Evolutionary conservation across 2,797 vertebrate genomes (phyloP), one percentile per base, ranked within the genome.

Genomic region (Manis javanica): DNA sequence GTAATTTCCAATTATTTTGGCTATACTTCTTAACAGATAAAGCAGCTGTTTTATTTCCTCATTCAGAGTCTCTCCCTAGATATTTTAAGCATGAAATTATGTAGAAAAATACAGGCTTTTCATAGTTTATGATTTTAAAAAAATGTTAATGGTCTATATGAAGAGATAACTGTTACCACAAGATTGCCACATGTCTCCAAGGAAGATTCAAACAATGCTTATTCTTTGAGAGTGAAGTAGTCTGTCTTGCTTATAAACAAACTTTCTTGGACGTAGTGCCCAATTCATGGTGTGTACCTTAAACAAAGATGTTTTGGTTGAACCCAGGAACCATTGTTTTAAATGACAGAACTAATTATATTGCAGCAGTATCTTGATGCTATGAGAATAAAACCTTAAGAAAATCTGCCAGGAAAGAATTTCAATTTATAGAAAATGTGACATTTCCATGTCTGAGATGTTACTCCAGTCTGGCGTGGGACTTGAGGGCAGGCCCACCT

Each of bases 381-480:
- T 94, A 2, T 82, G 42, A 94, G 61, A 77, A 84, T 91, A 64
- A 82, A 87, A 84, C 7, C 63, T 91, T 53, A 2, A 89, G 31
- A 75, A 59, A 69, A 79, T 75, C 75, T 83, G 31, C 83, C 82
- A 26, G 68, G 10, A 81, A 90, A 66, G 39, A 69, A 87, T 87
- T 71, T 83, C 53, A 96, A 49, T 69, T 66, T 87, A 34, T 68
- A 82, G 68, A 88, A 82, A 86, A 94, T 68, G 37, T 66, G 79
- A 71, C 42, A 75, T 82, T 86, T 79, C 66, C 34, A 24, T 78
- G 39, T 55, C 69, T 84, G 49, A 71, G 59, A 57, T 59, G 26
- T 57, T 83, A 83, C 29, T 66, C 63, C 11, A 14, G 10, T 79
- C 23, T 66, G 55, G 64, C n/a, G 74, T 46, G 39, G 51, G 34